A percentile compares a stretch with the other conserved stretches of the same genome.
phyloP scores from a whole-genome alignment of 2,888 invertebrate genomes.

The Drosophila neutralis region DNA sequence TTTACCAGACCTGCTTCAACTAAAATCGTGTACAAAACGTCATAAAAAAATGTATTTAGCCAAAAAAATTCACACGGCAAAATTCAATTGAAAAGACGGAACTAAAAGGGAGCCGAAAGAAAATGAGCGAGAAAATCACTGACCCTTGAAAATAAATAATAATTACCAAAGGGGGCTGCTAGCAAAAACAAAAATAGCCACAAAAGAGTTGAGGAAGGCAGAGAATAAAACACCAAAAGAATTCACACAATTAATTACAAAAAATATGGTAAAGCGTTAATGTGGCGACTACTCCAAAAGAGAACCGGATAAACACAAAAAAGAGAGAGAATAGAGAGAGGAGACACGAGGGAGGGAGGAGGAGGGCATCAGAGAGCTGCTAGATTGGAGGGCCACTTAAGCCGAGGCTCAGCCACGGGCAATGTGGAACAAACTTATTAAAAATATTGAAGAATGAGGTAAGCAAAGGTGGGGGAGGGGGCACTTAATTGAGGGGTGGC shows the following conservation, averaged over 20 bases:
- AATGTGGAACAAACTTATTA: conserved; percentile 64
- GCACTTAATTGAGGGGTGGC: neutral
- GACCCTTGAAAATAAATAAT: conserved; percentile 70
- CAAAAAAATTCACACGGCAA: conserved; percentile 55
- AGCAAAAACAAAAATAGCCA: conserved; percentile 31
- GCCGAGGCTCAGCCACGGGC: conserved; percentile 27
- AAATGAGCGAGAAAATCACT: conserved; percentile 58
- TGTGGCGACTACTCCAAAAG: conserved; percentile 36
- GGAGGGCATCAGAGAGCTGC: neutral
- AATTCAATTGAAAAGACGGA: conserved; percentile 48
- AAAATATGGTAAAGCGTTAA: conserved; percentile 45
- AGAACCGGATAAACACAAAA: conserved; percentile 6
- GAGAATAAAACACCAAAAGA: conserved; percentile 31
- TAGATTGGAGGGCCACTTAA: conserved; percentile 15
- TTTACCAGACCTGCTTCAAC: neutral
- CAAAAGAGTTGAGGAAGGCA: conserved; percentile 49
- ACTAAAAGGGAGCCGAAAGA: conserved; percentile 17
- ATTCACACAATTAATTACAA: conserved; percentile 55
- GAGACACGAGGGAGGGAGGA: neutral
- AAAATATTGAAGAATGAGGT: conserved; percentile 50
- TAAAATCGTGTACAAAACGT: conserved; percentile 1
- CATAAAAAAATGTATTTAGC: conserved; percentile 12
- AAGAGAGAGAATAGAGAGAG: neutral
- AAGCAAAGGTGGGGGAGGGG: neutral
- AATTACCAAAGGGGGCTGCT: conserved; percentile 40